phyloP scores from a whole-genome alignment of 2,888 invertebrate genomes.

The Drepanosiphum platanoidis region DNA sequence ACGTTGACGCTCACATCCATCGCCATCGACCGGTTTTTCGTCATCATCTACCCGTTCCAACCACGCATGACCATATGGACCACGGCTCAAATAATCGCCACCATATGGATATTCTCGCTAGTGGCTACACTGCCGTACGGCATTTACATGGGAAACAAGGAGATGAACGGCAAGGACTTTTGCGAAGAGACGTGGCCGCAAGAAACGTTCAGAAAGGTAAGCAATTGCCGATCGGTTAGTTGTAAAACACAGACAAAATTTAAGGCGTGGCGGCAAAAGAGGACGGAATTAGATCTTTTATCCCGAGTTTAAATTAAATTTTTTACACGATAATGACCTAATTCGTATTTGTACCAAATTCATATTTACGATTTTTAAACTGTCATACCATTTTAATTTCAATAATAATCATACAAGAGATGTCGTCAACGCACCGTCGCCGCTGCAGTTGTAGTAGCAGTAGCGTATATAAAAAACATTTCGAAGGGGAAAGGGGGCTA shows the following conservation, averaged over 20 bases:
- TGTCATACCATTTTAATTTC: no score
- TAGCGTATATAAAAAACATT: no score
- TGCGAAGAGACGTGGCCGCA: slow-evolving; percentile 94
- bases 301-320: no score
- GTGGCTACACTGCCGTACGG: slow-evolving; percentile 92
- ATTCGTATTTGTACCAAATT: no score
- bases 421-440: no score
- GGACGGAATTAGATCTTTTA: no score
- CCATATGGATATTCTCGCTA: slow-evolving; percentile 91
- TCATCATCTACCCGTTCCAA: slow-evolving; percentile 94
- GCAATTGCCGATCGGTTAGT: background rate
- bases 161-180: slow-evolving; percentile 69
- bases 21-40: slow-evolving; percentile 96
- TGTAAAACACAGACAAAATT: background rate
- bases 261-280: no score
- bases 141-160: slow-evolving; percentile 77
- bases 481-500: no score
- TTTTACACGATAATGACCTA: no score
- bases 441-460: no score
- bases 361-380: no score
- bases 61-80: slow-evolving; percentile 90
- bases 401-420: no score
- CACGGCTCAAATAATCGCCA: slow-evolving; percentile 84
- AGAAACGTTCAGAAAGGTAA: slow-evolving; percentile 77
- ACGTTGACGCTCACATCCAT: slow-evolving; percentile 96